Base-by-base conservation (phyloP, 2,113 vertebrate species). In the Podiceps cristatus region DNA sequence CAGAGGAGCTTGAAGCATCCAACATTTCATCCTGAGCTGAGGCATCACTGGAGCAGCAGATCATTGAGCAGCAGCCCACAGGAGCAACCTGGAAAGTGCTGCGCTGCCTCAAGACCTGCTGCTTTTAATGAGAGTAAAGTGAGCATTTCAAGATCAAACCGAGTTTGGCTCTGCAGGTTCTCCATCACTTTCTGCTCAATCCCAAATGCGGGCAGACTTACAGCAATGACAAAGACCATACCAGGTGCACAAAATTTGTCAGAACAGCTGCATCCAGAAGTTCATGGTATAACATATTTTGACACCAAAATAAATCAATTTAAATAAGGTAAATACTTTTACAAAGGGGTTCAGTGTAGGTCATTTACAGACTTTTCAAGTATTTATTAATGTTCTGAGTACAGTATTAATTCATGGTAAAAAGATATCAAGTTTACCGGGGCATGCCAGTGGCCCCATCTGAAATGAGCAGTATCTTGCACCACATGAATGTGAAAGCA, bases 391-490 rank as follows among this genome's bases (percentile, higher is more conserved):
- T 95, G 47, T 94, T 90, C 91, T 86, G 79, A 97, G 19, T 90
- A 68, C 95, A 96, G 84, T 96, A 80, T 98, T 98, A 97, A 94
- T 96, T 97, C 67, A 80, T 72, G 47, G 15, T 92, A 63, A 80
- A 66, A 72, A 93, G 45, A 44, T 93, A 90, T 52, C 62, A 95
- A 80, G 35, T 97, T 98, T 97, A 86, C 91, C 59, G 79, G 63
- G 93, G 35, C 28, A 29, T 40, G 10, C 79, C 17, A 6, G 55
- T 91, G 49, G 53, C 50, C 83, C 37, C 20, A 50, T 77, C 35
- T 94, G 88, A 95, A 94, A 84, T 75, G 45, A 90, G 37, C 88
- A 92, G 84, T 82, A 53, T 84, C 73, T 96, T 97, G 75, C 81
- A 94, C 69, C 56, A 73, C 6, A 7, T 82, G 44, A 86, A 80